phyloP scores from a whole-genome alignment of 2,888 invertebrate genomes.

The Phengaris arion region DNA sequence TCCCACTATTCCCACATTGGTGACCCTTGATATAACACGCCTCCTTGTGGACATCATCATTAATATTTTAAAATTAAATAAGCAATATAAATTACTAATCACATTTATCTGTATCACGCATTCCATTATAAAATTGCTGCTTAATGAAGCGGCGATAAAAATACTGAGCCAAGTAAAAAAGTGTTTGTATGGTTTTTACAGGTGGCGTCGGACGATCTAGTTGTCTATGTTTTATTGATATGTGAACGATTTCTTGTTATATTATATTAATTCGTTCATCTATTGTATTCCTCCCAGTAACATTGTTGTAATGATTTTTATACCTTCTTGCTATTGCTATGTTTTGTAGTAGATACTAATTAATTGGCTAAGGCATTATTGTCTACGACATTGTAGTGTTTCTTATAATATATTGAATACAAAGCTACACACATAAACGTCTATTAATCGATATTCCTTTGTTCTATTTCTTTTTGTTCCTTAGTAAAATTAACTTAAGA shows the following conservation, averaged over 20 bases:
- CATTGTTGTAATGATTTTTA: not conserved
- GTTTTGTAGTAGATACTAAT: not conserved
- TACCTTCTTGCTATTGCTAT: not conserved
- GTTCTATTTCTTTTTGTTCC: not conserved
- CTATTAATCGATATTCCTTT: not conserved
- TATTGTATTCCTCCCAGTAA: not conserved
- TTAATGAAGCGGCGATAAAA: constrained; percentile 37
- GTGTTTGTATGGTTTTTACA: constrained; percentile 26
- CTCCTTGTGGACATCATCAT: too few species aligned
- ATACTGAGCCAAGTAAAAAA: constrained; percentile 37
- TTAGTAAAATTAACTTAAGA: too few species aligned
- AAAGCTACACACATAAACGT: not conserved
- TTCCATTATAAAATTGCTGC: constrained; percentile 34
- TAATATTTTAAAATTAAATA: too few species aligned
- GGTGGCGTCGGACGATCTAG: constrained; percentile 22
- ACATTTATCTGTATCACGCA: not conserved
- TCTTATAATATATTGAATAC: not conserved
- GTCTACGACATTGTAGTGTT: not conserved
- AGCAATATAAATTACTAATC: not conserved
- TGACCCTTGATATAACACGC: too few species aligned
- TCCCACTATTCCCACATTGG: too few species aligned
- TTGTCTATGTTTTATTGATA: constrained; percentile 16
- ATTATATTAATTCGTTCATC: not conserved
- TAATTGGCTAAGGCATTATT: not conserved
- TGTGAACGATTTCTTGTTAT: constrained; percentile 24